Evolutionary conservation across 2,888 invertebrate species (phyloP), one percentile per base, ranked within the genome.

Genomic region (Caenorhabditis sp.): DNA sequence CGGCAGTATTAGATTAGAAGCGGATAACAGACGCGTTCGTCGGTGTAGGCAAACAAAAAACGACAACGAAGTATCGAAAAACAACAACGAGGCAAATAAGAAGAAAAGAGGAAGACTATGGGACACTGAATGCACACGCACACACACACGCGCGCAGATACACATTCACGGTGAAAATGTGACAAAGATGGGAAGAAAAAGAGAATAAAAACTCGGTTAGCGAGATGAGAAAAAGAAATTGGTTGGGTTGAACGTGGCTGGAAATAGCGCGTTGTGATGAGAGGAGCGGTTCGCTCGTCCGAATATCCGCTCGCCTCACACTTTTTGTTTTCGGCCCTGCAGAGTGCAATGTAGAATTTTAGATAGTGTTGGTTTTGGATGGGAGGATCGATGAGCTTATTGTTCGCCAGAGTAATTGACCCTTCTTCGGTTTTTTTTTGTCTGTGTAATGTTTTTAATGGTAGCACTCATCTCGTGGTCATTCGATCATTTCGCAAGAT

Each of bases 171-270:
- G 46, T 62, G 22, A 55, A 45, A 53, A 48, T 65, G 65, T 46
- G 55, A 53, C 65, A 52, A 66, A 61, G 74, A 46, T 52, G 52
- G 52, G 50, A 43, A 59, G 48, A 48, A 59, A 73, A 63, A 58
- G 65, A 58, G 52, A 73, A 65, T 45, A 65, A 65, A 65, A 73
- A 65, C 65, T 65, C 48, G 30, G 62, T 63, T 62, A 62, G 62
- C 61, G 73, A 65, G 59, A 46, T 45, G 66, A 58, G 48, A 56
- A 61, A 58, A 52, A 59, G 59, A 53, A 56, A 35, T 20, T 45
- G 39, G 35, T 17, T 62, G 48, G 35, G 59, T 53, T 55, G 62
- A 62, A 72, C 55, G n/a, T 35, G 43, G 13, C 20, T 52, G 45
- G 26, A 62, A 52, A 45, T 24, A 30, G 46, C 24, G 39, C 24